Conservation (phyloP, 1,140 invertebrate species). For the Bilobella aurantiaca region DNA sequence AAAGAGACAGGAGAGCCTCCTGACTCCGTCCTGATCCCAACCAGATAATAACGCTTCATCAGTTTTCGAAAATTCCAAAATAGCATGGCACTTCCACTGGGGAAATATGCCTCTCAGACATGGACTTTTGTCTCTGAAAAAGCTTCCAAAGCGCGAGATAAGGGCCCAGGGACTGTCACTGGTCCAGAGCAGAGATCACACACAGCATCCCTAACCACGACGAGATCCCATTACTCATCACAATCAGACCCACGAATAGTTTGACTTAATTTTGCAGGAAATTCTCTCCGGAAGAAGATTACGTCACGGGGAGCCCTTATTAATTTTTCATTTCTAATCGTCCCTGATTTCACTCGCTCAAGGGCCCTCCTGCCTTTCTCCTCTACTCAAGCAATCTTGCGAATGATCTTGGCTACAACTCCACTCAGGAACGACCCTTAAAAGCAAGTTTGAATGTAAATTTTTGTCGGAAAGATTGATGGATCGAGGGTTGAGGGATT, state of each 20-base stretch:
- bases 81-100: background rate
- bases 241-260: background rate
- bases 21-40: constrained; percentile 17
- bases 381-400: no score
- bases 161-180: no score
- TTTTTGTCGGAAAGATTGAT: no score
- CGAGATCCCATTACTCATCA: constrained; percentile 11
- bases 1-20: background rate
- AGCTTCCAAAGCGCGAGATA: no score
- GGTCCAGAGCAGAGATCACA: no score
- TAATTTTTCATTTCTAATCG: background rate
- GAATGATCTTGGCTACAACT: no score
- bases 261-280: background rate
- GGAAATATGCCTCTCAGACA: background rate
- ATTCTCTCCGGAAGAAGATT: background rate
- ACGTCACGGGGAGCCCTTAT: background rate
- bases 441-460: no score
- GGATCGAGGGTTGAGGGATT: no score
- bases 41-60: constrained; percentile 32
- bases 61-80: constrained; percentile 32
- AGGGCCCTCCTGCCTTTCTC: no score
- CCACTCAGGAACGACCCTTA: no score
- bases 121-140: background rate
- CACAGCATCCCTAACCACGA: no score
- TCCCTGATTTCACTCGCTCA: no score